Conservation (phyloP, 2,888 invertebrate species). For the Drosophila subquinaria region DNA sequence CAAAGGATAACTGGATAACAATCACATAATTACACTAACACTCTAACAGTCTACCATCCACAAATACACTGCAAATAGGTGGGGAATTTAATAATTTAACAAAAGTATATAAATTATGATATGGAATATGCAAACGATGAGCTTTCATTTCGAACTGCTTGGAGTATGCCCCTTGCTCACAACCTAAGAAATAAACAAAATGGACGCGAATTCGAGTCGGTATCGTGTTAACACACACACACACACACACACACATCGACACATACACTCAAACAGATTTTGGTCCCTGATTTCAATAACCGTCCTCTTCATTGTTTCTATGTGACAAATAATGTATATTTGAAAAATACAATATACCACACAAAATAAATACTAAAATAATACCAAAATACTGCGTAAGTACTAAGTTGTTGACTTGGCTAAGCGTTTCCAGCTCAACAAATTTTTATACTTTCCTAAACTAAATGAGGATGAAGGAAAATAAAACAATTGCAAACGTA, state of each 20-base stretch:
- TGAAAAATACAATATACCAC: slow-evolving; percentile 18
- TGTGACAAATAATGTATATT: slow-evolving; percentile 79
- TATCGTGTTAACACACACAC: slow-evolving; percentile 33
- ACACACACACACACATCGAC: not conserved
- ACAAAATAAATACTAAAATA: slow-evolving; percentile 3
- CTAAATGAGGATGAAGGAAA: slow-evolving; percentile 1
- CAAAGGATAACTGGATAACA: slow-evolving; percentile 3
- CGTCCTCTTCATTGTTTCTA: slow-evolving; percentile 81
- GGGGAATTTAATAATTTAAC: not conserved
- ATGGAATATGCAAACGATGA: slow-evolving; percentile 15
- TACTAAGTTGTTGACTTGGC: slow-evolving; percentile 29
- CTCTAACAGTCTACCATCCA: slow-evolving; percentile 5
- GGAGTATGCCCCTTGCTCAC: slow-evolving; percentile 69
- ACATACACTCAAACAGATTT: slow-evolving; percentile 18
- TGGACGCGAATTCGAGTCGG: slow-evolving; percentile 38
- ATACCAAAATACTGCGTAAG: slow-evolving; percentile 13
- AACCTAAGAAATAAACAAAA: slow-evolving; percentile 46
- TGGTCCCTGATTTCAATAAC: slow-evolving; percentile 71
- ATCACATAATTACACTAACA: slow-evolving; percentile 4
- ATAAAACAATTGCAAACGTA: slow-evolving; percentile 20
- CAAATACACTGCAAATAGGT: slow-evolving; percentile 11
- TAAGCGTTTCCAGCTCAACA: slow-evolving; percentile 55
- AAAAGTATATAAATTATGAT: slow-evolving; percentile 1
- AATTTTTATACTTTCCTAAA: slow-evolving; percentile 79
- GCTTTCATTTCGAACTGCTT: slow-evolving; percentile 54